A percentile compares a stretch with the other conserved stretches of the same genome.
Conservation (phyloP, 2,888 invertebrate species). For the Chrysomela aeneicollis region DNA sequence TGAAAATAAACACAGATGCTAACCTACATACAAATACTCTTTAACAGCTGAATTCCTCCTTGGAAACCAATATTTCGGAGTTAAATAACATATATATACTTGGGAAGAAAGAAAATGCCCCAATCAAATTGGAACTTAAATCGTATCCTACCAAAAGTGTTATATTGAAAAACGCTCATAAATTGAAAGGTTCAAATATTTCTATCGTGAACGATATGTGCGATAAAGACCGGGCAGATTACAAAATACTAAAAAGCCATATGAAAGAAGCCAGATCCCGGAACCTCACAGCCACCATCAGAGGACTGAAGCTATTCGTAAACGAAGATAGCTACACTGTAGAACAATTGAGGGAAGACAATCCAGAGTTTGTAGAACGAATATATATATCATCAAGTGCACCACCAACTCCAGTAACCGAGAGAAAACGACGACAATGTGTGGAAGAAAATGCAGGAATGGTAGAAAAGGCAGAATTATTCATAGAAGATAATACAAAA, state of each 20-base stretch:
- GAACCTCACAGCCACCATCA: background rate
- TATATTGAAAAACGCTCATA: no score
- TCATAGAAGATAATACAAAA: background rate
- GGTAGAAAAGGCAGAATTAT: background rate
- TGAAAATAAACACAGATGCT: no score
- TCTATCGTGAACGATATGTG: no score
- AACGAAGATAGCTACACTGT: background rate
- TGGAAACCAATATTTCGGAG: no score
- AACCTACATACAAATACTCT: no score
- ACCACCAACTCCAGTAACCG: background rate
- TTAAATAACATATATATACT: no score
- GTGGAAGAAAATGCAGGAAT: background rate
- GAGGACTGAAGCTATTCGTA: conserved; percentile 11
- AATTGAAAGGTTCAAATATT: no score
- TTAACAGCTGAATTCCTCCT: no score
- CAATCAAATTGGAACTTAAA: no score
- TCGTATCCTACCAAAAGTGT: no score
- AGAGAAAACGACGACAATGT: background rate
- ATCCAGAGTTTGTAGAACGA: background rate
- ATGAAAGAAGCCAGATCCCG: background rate
- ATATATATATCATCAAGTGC: background rate
- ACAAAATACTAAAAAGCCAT: background rate
- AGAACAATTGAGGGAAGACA: background rate
- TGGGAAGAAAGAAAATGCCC: no score
- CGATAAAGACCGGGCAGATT: no score